Base-by-base conservation (phyloP, 2,888 invertebrate species). In the Macrosiphum euphorbiae region DNA sequence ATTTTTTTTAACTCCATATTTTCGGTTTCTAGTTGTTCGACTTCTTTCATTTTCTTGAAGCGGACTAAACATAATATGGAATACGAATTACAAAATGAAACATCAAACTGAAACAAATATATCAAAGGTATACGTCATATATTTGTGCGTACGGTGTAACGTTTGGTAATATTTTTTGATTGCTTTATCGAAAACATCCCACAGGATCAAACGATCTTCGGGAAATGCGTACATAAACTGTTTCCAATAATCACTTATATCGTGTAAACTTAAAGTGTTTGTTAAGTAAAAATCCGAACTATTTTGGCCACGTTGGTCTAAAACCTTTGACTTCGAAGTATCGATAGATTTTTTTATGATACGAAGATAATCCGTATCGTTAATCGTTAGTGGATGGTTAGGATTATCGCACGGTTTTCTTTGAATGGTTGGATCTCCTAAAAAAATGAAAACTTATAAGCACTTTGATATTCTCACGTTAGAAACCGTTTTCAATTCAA, bases 131-230 rank as follows among this genome's bases (percentile, higher is more conserved):
- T n/a, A 26, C 13, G n/a, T n/a, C n/a, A n/a, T n/a, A 41, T 35
- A 55, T 52, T 24, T 24, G 41, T 11, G 20, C 85, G 11, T 95
- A 97, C 97, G 97, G 96, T 97, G 97, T 94, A 97, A 96, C 95
- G 97, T 96, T 58, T 96, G 96, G 94, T 97, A 96, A 96, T 97
- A 98, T 95, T 97, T 97, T 94, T 97, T 96, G 47, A 98, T 96
- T 10, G 97, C 97, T 44, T 96, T 96, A 13, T 97, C 95, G 85
- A 98, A 95, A 7, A 97, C 97, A 95, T 97, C 97, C 98, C 98
- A 98, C 85, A 98, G 96, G 94, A 97, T 96, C 95, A 97, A 97
- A 95, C 97, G 97, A 88, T 97, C 96, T 0, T 96, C 95, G 0
- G 97, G 96, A 95, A 97, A 97, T 16, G 97, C 95, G 84, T 96